Conservation (phyloP, 2,113 vertebrate genomes). For the Protobothrops flavoviridis region DNA sequence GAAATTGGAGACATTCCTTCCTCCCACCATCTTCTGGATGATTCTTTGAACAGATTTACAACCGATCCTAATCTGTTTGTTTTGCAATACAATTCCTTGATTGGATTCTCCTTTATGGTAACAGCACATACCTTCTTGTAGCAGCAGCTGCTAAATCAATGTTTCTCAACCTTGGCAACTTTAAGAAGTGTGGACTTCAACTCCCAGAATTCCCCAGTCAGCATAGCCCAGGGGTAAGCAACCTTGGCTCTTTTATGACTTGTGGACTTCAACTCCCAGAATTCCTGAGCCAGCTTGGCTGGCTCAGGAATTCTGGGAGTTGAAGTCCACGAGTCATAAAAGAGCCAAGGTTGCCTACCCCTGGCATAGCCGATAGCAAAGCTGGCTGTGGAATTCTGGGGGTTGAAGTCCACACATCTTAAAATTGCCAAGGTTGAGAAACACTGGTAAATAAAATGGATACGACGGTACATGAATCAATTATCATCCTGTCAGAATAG, state of each 20-base stretch:
- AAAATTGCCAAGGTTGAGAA: neutral
- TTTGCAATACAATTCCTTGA: neutral
- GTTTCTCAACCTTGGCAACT: neutral
- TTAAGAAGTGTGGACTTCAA: neutral
- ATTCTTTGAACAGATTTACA: neutral
- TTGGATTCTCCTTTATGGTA: neutral
- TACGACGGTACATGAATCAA: neutral
- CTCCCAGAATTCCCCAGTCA: neutral
- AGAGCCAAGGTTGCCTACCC: too few relatives aligned
- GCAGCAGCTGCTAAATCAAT: neutral
- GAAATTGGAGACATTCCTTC: neutral
- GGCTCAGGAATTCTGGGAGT: too few relatives aligned
- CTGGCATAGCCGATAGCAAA: neutral
- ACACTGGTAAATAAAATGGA: neutral
- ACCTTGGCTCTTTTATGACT: too few relatives aligned
- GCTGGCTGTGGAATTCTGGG: neutral
- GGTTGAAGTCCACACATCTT: neutral
- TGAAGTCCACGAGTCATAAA: too few relatives aligned
- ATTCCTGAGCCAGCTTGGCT: too few relatives aligned
- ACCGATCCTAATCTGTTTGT: neutral
- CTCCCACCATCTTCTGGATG: neutral
- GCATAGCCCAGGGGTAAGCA: neutral
- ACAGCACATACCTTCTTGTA: neutral
- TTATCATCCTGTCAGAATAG: neutral
- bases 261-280: too few relatives aligned